Evolutionary conservation across 2,113 vertebrate genomes (phyloP).

Genomic region (Silurus glanis): DNA sequence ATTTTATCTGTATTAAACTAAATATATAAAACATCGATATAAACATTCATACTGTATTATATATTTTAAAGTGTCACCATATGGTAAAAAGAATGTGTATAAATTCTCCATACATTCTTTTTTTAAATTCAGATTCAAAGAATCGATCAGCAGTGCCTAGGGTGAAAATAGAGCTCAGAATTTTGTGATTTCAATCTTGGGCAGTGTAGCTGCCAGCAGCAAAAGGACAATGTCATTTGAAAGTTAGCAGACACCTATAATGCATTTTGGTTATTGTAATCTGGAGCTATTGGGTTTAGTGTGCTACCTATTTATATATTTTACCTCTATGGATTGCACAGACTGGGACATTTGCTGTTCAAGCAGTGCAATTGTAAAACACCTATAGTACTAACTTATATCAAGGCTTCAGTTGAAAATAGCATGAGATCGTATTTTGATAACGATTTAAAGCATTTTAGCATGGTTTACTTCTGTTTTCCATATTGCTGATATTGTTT

Average conservation of each 20-base stretch:
- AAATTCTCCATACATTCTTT: too few relatives aligned
- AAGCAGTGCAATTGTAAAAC: not conserved
- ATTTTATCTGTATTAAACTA: not conserved
- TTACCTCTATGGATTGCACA: not conserved
- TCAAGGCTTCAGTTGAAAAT: not conserved
- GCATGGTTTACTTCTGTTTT: not conserved
- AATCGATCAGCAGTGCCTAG: not conserved
- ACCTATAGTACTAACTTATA: not conserved
- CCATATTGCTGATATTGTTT: not conserved
- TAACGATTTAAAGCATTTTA: not conserved
- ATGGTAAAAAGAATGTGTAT: not conserved
- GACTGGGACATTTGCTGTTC: not conserved
- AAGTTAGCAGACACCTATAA: not conserved
- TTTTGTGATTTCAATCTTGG: not conserved
- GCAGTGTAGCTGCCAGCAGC: not conserved
- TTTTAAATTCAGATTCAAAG: too few relatives aligned
- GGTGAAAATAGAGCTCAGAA: not conserved
- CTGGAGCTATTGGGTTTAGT: too few relatives aligned
- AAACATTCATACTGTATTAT: not conserved
- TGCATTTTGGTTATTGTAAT: not conserved
- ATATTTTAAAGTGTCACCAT: not conserved
- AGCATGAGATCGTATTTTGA: not conserved
- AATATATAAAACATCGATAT: not conserved
- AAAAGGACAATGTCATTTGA: not conserved
- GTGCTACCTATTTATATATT: not conserved